Conservation (phyloP, 2,888 invertebrate genomes). For the Drosophila cognata region DNA sequence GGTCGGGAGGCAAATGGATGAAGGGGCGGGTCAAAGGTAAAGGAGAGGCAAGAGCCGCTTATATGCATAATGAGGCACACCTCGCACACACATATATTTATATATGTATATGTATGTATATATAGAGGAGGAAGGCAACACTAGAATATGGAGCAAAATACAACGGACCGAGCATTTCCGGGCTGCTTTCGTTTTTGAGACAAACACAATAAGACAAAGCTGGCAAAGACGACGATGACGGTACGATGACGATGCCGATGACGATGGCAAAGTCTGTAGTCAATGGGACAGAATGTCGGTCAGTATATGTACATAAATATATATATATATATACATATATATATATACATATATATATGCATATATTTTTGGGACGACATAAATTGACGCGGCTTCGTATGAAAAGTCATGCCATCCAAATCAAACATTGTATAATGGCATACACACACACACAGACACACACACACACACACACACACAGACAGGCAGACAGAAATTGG, state of each 20-base stretch:
- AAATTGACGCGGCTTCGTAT: slow-evolving; percentile 52
- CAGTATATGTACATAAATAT: slow-evolving; percentile 12
- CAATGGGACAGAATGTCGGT: slow-evolving; percentile 52
- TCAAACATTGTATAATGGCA: slow-evolving; percentile 67
- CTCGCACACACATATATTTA: slow-evolving; percentile 18
- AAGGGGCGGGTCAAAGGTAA: slow-evolving; percentile 2
- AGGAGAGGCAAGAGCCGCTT: slow-evolving; percentile 39
- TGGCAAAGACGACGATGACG: slow-evolving; percentile 17
- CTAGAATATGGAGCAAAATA: slow-evolving; percentile 27
- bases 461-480: slow-evolving; percentile 8
- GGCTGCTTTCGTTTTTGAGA: slow-evolving; percentile 72
- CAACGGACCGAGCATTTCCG: slow-evolving; percentile 66
- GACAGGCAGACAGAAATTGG: slow-evolving; percentile 11
- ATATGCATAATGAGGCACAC: slow-evolving; percentile 65
- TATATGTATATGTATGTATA: not conserved
- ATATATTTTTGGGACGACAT: slow-evolving; percentile 44
- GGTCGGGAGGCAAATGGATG: not conserved
- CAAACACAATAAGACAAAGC: slow-evolving; percentile 39
- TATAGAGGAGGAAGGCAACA: slow-evolving; percentile 7
- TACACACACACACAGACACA: slow-evolving; percentile 17
- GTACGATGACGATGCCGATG: slow-evolving; percentile 39
- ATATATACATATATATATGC: not conserved
- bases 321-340: not conserved
- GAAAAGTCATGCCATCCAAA: slow-evolving; percentile 74
- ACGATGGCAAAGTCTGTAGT: slow-evolving; percentile 35